A percentile compares a stretch with the other conserved stretches of the same genome.
Evolutionary conservation across 1,140 invertebrate genomes (phyloP).

Genomic region (Pentalonia nigronervosa): DNA sequence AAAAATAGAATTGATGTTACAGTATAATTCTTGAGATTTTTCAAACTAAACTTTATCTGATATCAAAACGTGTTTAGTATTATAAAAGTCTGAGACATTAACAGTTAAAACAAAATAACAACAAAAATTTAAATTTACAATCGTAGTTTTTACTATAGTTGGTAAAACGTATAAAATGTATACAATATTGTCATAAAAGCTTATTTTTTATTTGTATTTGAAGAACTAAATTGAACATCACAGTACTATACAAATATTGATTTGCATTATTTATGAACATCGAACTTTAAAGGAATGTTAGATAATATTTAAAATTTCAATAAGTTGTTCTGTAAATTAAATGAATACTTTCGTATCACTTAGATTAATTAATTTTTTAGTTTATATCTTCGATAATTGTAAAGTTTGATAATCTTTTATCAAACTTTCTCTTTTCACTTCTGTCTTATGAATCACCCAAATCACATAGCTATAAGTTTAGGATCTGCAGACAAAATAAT

Average conservation of each 20-base stretch:
- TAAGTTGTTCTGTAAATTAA: background rate
- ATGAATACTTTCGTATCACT: slow-evolving; percentile 5
- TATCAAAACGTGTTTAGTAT: slow-evolving; percentile 23
- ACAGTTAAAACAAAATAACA: slow-evolving; percentile 10
- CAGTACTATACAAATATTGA: background rate
- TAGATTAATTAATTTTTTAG: background rate
- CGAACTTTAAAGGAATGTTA: background rate
- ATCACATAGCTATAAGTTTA: background rate
- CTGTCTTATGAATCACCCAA: background rate
- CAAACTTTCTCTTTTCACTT: background rate
- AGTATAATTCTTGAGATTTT: background rate
- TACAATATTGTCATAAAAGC: background rate
- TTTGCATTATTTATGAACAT: background rate
- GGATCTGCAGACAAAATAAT: background rate
- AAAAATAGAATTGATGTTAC: background rate
- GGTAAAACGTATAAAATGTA: background rate
- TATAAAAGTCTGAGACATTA: background rate
- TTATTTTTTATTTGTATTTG: background rate
- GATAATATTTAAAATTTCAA: background rate
- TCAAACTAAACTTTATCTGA: background rate
- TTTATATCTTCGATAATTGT: background rate
- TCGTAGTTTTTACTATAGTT: background rate
- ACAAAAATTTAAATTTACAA: background rate
- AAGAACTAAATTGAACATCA: background rate
- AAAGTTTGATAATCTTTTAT: background rate